Evolutionary conservation across 2,888 invertebrate genomes (phyloP), one percentile per base, ranked within the genome.

Genomic region (Brassicogethes aeneus): DNA sequence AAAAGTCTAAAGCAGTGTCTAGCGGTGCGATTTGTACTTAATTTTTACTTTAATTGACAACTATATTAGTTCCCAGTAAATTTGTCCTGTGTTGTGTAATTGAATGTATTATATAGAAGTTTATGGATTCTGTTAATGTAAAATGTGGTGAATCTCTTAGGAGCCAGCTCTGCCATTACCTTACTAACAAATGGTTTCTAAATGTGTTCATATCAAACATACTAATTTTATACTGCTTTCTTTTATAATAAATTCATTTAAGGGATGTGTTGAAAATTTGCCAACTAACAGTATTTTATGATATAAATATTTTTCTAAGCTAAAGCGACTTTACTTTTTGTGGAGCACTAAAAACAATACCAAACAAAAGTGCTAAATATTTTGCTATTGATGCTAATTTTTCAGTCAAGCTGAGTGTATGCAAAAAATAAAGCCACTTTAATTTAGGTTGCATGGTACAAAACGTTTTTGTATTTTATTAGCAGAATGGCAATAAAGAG

Each of bases 401-500:
- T n/a, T n/a, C n/a, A n/a, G n/a, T n/a, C n/a, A n/a, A n/a, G n/a
- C n/a, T n/a, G n/a, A n/a, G n/a, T n/a, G n/a, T n/a, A n/a, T n/a
- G n/a, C n/a, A n/a, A n/a, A n/a, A n/a, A n/a, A n/a, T n/a, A n/a
- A n/a, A n/a, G n/a, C n/a, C n/a, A n/a, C n/a, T n/a, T n/a, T n/a
- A n/a, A n/a, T n/a, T n/a, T n/a, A n/a, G n/a, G n/a, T n/a, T n/a
- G n/a, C n/a, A 61, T 60, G 60, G 64, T 65, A 65, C 65, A 65
- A 64, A 62, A 52, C 52, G 53, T 37, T 55, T 55, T 51, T 55
- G 54, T 57, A 59, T 61, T 62, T 59, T 53, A 57, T 53, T 57
- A 56, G 57, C 61, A 63, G 64, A 59, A 64, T 64, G 66, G 68
- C 67, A 69, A 69, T 69, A 69, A 69, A 69, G 65, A 65, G 65